Conservation (phyloP, 2,113 vertebrate genomes). For the Ptyas mucosa region DNA sequence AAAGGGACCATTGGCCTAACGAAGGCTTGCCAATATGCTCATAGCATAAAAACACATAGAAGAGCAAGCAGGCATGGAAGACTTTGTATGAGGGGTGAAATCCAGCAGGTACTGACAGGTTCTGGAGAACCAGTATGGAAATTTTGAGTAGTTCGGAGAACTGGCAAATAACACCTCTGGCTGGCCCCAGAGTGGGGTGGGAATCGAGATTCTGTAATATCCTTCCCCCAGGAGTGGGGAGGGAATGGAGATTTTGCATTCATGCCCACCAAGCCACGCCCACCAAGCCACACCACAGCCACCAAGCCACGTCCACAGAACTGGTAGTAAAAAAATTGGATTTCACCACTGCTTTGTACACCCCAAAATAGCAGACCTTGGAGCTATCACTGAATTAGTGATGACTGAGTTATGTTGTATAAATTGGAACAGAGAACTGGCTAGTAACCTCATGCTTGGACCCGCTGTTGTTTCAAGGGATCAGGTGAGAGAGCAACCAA, state of each 20-base stretch:
- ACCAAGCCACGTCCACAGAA: no score
- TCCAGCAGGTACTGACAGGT: no score
- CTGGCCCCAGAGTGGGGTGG: no score
- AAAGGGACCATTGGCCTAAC: neutral
- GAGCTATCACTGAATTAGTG: neutral
- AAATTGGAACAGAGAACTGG: neutral
- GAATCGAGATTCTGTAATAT: no score
- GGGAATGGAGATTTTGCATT: no score
- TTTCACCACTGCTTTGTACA: neutral
- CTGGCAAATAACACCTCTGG: no score
- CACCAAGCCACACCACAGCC: no score
- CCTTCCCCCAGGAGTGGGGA: no score
- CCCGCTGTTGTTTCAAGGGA: neutral
- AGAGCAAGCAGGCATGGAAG: neutral
- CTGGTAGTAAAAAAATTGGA: no score
- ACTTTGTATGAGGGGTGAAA: neutral
- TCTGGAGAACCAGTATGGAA: no score
- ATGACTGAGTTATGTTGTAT: neutral
- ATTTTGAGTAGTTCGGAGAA: no score
- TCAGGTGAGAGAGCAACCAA: neutral
- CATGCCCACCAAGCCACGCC: no score
- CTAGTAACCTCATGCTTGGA: neutral
- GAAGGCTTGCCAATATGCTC: neutral
- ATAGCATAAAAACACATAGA: neutral
- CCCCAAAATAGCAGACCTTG: neutral